Conservation (phyloP, 2,797 vertebrate species). For the Tiaroga cobitis region DNA sequence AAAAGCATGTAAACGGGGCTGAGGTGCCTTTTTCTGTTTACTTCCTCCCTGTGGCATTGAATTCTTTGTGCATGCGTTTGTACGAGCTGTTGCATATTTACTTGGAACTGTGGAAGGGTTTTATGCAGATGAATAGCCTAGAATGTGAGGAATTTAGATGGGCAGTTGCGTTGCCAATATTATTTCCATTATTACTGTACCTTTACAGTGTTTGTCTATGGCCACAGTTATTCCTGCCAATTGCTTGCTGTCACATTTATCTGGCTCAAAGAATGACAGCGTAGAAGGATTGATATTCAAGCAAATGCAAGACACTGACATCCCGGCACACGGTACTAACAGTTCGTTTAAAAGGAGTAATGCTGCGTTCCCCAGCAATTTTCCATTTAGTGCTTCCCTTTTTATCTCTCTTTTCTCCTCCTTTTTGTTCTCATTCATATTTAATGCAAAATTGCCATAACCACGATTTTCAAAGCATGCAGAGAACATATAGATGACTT, state of each 20-base stretch:
- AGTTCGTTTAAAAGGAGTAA: conserved; percentile 7
- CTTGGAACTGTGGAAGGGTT: conserved; percentile 2
- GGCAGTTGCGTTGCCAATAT: neutral
- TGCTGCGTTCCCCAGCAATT: conserved; percentile 10
- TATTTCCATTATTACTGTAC: neutral
- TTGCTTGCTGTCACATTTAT: conserved; percentile 39
- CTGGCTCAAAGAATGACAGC: conserved; percentile 25
- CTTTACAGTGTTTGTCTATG: neutral
- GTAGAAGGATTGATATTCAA: conserved; percentile 44
- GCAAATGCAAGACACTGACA: neutral
- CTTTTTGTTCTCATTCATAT: conserved; percentile 47
- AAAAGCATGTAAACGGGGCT: neutral
- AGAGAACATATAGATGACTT: conserved; percentile 68
- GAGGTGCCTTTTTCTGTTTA: neutral
- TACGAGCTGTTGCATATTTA: conserved; percentile 6
- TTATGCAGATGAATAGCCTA: neutral
- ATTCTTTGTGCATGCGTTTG: neutral
- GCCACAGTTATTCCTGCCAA: conserved; percentile 30
- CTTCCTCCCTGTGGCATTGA: neutral
- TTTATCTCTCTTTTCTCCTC: conserved; percentile 22
- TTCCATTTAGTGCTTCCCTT: neutral
- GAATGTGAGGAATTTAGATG: neutral
- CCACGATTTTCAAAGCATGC: conserved; percentile 20
- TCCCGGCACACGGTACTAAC: neutral
- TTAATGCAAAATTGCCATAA: conserved; percentile 55